Evolutionary conservation across 2,888 invertebrate species (phyloP), one percentile per base, ranked within the genome.

Genomic region (Rotaria magnacalcarata): DNA sequence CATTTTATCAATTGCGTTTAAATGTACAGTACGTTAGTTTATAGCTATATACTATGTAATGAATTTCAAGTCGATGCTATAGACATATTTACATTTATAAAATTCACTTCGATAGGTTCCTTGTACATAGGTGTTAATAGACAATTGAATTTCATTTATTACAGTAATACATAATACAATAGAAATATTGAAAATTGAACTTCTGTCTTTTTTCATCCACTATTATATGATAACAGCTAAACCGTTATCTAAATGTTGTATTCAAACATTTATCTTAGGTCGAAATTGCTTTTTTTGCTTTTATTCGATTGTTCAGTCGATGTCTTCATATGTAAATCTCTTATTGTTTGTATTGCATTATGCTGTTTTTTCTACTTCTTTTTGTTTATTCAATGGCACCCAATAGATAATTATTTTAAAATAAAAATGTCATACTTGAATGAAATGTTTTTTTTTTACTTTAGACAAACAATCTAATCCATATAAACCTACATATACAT

Each of bases 401-500:
- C 1, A 34, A 34, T 34, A 34, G 7, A 27, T 34, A 6, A 67
- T 67, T 34, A 0, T 16, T 67, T 67, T 5, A 6, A 67, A 67
- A 34, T 7, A 34, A 67, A 34, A 34, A 67, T 67, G 67, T 34
- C 34, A 19, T 27, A 19, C 1, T 16, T 41, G 11, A 60, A 27
- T 27, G n/a, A 27, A 3, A 60, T 11, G 27, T 60, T 27, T 27
- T 10, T 10, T 7, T 74, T 34, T 43, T 41, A 14, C 41, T 24
- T 1, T 80, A 80, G 80, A 80, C 80, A 47, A 47, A n/a, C 80
- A 43, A 7, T 10, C 7, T n/a, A 80, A 80, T 80, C 67, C 67
- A 34, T 80, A 80, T 47, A 80, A 80, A n/a, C 80, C 80, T 47
- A 80, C 80, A n/a, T 80, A 80, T 80, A 80, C 24, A n/a, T 80